These are phyloP conservation scores for Pteronotus mesoamericanus DNA, from an alignment of 2,797 vertebrate genomes.

Conservation along the genomic window DNA sequence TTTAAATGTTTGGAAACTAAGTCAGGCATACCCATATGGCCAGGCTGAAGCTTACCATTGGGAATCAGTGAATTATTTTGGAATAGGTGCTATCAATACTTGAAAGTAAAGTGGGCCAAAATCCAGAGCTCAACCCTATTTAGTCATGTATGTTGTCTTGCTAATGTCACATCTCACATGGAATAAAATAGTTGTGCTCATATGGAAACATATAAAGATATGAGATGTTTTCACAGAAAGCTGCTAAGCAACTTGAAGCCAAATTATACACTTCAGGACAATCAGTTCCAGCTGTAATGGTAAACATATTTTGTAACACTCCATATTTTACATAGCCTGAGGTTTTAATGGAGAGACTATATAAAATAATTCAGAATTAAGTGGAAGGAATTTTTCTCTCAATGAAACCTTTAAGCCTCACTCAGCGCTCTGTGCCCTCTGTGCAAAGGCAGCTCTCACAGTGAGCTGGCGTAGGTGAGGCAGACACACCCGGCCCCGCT, in stretches of 20 bases:
- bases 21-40: background rate
- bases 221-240: conserved; percentile 57
- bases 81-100: conserved; percentile 21
- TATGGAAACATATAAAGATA: conserved; percentile 62
- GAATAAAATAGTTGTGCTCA: conserved; percentile 50
- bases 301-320: conserved; percentile 57
- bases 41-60: background rate
- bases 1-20: conserved; percentile 36
- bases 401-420: conserved; percentile 3
- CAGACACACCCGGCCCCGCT: background rate
- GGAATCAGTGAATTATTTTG: conserved; percentile 6
- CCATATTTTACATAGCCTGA: conserved; percentile 48
- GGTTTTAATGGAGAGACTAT: conserved; percentile 45
- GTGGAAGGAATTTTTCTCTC: conserved; percentile 21
- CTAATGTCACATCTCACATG: conserved; percentile 62
- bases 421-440: background rate
- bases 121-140: background rate
- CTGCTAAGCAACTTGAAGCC: conserved; percentile 57
- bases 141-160: conserved; percentile 45
- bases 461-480: background rate
- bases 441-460: background rate
- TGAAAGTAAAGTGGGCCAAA: conserved; percentile 36
- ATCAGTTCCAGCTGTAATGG: conserved; percentile 56
- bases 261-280: background rate
- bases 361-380: conserved; percentile 39